A percentile compares a stretch with the other conserved stretches of the same genome.
Evolutionary conservation across 2,113 vertebrate species (phyloP).

Genomic region (Megaceryle maxima): DNA sequence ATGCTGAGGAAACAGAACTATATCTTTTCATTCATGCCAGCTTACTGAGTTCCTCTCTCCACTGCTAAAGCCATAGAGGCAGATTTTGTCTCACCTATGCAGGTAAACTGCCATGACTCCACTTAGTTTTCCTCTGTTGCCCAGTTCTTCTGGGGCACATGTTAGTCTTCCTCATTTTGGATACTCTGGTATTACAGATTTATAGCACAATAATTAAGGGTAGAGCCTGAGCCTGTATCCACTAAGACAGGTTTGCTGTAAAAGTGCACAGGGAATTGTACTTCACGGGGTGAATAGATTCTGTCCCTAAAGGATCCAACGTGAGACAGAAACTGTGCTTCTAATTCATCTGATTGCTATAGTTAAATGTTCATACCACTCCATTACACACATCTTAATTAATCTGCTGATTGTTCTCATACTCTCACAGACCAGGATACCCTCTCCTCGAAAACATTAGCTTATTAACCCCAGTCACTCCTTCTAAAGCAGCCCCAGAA

Average conservation of each 20-base stretch:
- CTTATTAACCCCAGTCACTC: conserved; percentile 30
- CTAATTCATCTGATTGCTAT: not conserved
- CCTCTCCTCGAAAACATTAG: conserved; percentile 2
- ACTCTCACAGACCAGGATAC: conserved; percentile 18
- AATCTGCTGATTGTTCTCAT: conserved; percentile 22
- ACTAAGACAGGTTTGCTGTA: not conserved
- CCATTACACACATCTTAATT: conserved; percentile 32
- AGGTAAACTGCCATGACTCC: not conserved
- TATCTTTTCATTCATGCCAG: not conserved
- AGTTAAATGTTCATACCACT: not conserved
- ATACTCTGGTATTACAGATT: not conserved
- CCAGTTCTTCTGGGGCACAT: not conserved
- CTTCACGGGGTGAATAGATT: not conserved
- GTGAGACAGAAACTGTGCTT: not conserved
- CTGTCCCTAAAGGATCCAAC: not conserved
- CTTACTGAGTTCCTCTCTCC: not conserved
- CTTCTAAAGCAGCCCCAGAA: not conserved
- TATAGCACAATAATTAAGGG: not conserved
- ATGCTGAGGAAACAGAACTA: not conserved
- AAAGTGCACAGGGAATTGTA: not conserved
- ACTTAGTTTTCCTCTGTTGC: not conserved
- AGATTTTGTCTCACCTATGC: not conserved
- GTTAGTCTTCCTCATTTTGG: not conserved
- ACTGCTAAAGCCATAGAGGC: not conserved
- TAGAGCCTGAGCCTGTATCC: not conserved